phyloP scores from a whole-genome alignment of 2,888 invertebrate genomes.

The Octonoba sinensis region DNA sequence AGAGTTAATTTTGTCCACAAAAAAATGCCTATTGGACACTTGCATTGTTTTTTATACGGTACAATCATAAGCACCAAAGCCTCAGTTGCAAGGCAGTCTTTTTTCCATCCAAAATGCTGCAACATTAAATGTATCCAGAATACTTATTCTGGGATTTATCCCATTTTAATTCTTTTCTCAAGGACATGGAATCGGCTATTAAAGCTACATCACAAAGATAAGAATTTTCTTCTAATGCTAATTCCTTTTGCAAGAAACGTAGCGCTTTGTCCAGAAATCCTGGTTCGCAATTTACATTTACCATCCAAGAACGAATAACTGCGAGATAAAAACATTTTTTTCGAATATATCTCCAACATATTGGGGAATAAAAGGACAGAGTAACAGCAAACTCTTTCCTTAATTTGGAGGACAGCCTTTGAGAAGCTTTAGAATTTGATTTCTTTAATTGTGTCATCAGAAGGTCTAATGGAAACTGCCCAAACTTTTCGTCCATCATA shows the following conservation, averaged over 20 bases:
- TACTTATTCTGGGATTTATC: neutral
- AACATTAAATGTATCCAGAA: neutral
- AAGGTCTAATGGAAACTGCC: neutral
- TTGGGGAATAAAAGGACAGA: neutral
- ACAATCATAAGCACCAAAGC: neutral
- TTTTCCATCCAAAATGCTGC: neutral
- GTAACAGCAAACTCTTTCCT: slow-evolving; percentile 6
- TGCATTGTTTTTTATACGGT: neutral
- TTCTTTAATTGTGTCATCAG: neutral
- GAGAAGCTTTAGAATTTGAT: neutral
- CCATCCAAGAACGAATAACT: neutral
- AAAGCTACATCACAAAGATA: neutral
- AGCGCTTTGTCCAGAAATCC: neutral
- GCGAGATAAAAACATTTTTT: neutral
- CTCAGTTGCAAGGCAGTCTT: neutral
- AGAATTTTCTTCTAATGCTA: neutral
- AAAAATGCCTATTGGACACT: neutral
- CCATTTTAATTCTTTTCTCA: neutral
- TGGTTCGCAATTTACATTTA: neutral
- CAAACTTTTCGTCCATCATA: too few species aligned
- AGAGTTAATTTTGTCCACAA: neutral
- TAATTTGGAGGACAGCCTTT: neutral
- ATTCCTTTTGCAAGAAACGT: neutral
- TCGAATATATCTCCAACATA: neutral
- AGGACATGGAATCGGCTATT: neutral